Percentiles rank a stretch among this genome's conserved stretches.
Conservation (phyloP, 2,888 invertebrate species). For the Catocala nupta region DNA sequence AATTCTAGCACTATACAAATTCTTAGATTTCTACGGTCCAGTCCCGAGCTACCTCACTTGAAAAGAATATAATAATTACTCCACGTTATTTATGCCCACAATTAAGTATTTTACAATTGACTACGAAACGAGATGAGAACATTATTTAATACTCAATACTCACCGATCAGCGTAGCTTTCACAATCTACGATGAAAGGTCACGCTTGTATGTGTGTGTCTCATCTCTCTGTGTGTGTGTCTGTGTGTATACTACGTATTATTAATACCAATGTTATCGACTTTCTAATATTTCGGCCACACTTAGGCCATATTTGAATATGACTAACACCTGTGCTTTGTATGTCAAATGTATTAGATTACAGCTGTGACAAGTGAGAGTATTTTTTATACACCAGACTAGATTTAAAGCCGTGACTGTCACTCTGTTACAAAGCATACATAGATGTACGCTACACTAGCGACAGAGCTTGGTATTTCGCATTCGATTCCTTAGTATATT, state of each 20-base stretch:
- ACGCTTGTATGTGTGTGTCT: conserved; percentile 57
- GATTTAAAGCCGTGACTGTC: no score
- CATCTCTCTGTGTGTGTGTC: conserved; percentile 32
- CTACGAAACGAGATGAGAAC: conserved; percentile 11
- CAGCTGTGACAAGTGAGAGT: conserved; percentile 11
- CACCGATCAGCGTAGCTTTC: conserved; percentile 62
- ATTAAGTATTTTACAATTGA: no score
- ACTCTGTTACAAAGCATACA: no score
- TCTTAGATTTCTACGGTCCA: no score
- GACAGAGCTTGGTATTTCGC: no score
- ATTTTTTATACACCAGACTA: not conserved
- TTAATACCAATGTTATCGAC: conserved; percentile 67
- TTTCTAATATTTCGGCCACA: conserved; percentile 74
- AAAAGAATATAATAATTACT: no score
- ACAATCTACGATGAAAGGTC: conserved; percentile 77
- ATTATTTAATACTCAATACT: conserved; percentile 39
- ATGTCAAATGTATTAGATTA: conserved; percentile 37
- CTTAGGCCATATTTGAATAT: conserved; percentile 44
- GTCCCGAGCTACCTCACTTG: no score
- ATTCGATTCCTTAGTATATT: no score
- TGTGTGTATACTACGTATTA: conserved; percentile 41
- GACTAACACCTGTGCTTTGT: conserved; percentile 42
- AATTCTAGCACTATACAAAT: no score
- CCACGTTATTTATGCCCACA: no score
- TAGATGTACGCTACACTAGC: no score